A percentile compares a stretch with the other conserved stretches of the same genome.
These are phyloP conservation scores for Diplodus sargus DNA, from an alignment of 2,797 vertebrate species.

Conservation along the genomic window DNA sequence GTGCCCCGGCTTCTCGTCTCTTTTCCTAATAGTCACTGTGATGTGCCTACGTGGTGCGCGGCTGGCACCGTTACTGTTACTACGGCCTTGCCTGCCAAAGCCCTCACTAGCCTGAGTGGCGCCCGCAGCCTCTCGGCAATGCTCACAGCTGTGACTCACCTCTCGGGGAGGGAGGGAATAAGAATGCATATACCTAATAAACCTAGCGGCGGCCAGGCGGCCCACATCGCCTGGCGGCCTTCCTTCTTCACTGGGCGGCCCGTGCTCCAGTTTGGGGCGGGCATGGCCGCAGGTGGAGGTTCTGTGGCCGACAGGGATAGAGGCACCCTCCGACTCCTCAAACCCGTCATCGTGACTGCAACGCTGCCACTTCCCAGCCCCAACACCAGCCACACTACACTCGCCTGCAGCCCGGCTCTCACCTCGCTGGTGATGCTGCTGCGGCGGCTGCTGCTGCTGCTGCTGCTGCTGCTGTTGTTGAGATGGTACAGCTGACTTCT, in stretches of 20 bases:
- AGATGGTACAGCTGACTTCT: slow-evolving; percentile 89
- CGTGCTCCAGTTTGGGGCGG: slow-evolving; percentile 81
- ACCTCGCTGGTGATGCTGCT: slow-evolving; percentile 95
- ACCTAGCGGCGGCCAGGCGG: slow-evolving; percentile 87
- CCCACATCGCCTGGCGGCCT: slow-evolving; percentile 85
- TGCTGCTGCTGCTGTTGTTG: slow-evolving; percentile 78
- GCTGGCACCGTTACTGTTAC: slow-evolving; percentile 55
- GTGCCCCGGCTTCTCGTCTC: slow-evolving; percentile 82
- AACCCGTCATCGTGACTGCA: slow-evolving; percentile 83
- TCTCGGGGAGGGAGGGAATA: slow-evolving; percentile 90
- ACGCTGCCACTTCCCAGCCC: slow-evolving; percentile 87
- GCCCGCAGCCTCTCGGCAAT: slow-evolving; percentile 87
- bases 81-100: slow-evolving; percentile 76
- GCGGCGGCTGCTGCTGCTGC: slow-evolving; percentile 90
- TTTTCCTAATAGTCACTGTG: slow-evolving; percentile 83
- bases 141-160: slow-evolving; percentile 88
- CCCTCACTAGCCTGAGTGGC: slow-evolving; percentile 80
- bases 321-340: slow-evolving; percentile 79
- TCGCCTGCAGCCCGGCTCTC: slow-evolving; percentile 82
- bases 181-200: slow-evolving; percentile 92
- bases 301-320: slow-evolving; percentile 79
- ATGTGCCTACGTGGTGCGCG: slow-evolving; percentile 72
- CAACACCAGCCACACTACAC: slow-evolving; percentile 87
- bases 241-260: slow-evolving; percentile 85
- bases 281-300: slow-evolving; percentile 81